Evolutionary conservation across 2,113 vertebrate genomes (phyloP).

Genomic region (Butorides virescens): DNA sequence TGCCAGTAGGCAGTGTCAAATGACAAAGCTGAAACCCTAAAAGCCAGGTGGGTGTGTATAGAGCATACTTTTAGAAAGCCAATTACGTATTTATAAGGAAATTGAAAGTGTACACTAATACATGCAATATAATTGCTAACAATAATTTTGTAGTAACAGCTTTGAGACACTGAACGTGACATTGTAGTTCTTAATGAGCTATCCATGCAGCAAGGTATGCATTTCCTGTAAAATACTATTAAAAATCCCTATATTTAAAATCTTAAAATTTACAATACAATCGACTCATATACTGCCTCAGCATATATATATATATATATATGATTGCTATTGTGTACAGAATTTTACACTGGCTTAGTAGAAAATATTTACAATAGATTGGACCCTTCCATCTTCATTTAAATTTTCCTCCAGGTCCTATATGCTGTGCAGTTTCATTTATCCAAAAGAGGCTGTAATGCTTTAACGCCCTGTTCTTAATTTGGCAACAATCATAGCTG

Average conservation of each 20-base stretch:
- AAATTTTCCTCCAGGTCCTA: background rate
- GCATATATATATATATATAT: background rate
- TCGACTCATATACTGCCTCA: background rate
- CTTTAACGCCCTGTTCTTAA: conserved; percentile 88
- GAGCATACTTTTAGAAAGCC: conserved; percentile 46
- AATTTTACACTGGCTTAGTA: conserved; percentile 30
- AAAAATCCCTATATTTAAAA: conserved; percentile 72
- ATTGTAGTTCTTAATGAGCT: conserved; percentile 64
- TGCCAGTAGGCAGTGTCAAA: conserved; percentile 45
- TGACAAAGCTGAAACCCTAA: conserved; percentile 42
- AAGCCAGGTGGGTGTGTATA: conserved; percentile 25
- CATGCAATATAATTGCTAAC: conserved; percentile 78
- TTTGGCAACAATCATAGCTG: conserved; percentile 94
- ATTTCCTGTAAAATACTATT: conserved; percentile 75
- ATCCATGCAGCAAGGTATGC: conserved; percentile 92
- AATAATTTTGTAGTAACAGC: conserved; percentile 62
- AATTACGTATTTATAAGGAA: conserved; percentile 31
- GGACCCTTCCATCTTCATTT: conserved; percentile 6
- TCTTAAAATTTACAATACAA: conserved; percentile 69
- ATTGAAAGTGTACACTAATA: conserved; percentile 66
- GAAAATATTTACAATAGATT: conserved; percentile 58
- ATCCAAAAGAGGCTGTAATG: background rate
- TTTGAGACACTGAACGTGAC: conserved; percentile 67
- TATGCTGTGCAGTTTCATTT: background rate
- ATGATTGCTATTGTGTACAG: conserved; percentile 64